These are phyloP conservation scores for Oscheius onirici DNA, from an alignment of 2,888 invertebrate species.

Conservation along the genomic window DNA sequence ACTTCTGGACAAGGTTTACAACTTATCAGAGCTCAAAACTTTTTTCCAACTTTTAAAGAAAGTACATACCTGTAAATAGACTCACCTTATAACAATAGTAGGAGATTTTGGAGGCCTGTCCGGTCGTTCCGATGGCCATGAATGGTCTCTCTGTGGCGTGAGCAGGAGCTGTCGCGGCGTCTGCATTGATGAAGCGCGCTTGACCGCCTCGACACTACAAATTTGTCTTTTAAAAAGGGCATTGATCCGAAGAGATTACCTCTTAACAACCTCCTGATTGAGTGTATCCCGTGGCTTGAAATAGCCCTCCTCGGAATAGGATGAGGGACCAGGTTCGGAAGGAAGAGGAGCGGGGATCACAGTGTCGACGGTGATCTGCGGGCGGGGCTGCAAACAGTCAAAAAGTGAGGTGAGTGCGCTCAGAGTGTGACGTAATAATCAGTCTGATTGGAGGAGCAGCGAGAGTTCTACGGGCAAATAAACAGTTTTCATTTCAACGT, in stretches of 20 bases:
- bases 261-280: constrained; percentile 7
- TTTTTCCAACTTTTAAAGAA: no score
- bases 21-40: no score
- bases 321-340: constrained; percentile 1
- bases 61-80: background rate
- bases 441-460: no score
- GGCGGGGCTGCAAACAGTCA: constrained; percentile 28
- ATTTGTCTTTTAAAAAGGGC: no score
- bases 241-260: background rate
- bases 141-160: background rate
- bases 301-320: constrained; percentile 7
- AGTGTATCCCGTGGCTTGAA: constrained; percentile 6
- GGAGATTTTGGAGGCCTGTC: constrained; percentile 5
- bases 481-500: no score
- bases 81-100: constrained; percentile 23
- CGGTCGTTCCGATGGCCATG: background rate
- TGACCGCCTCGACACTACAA: constrained; percentile 23
- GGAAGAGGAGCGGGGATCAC: constrained; percentile 15
- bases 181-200: background rate
- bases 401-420: no score
- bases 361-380: constrained; percentile 14
- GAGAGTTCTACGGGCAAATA: no score
- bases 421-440: background rate
- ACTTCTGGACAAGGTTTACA: no score
- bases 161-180: constrained; percentile 12